phyloP scores from a whole-genome alignment of 1,140 invertebrate species.

The Cataglyphis hispanica region DNA sequence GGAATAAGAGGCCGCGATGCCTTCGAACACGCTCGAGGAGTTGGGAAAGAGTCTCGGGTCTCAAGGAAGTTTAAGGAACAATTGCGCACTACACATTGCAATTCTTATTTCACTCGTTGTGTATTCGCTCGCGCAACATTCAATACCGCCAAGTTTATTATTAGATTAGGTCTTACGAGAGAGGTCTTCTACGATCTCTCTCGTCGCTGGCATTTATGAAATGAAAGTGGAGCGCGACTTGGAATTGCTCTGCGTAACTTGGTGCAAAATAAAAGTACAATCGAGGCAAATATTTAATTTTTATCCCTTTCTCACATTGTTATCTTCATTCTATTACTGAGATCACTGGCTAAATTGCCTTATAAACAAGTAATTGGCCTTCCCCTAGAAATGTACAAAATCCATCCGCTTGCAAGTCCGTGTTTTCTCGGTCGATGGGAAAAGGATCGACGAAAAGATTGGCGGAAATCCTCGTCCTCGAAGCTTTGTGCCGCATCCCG shows the following conservation, averaged over 20 bases:
- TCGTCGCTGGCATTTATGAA: not conserved
- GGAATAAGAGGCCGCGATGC: slow-evolving; percentile 35
- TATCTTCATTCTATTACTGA: not conserved
- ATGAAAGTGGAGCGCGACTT: slow-evolving; percentile 6
- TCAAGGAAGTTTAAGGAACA: slow-evolving; percentile 45
- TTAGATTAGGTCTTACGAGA: slow-evolving; percentile 11
- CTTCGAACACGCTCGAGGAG: slow-evolving; percentile 37
- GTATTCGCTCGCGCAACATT: slow-evolving; percentile 23
- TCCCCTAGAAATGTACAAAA: slow-evolving; percentile 7
- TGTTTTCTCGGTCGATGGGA: not conserved
- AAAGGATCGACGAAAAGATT: slow-evolving; percentile 36
- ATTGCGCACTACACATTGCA: slow-evolving; percentile 38
- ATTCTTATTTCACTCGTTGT: slow-evolving; percentile 42
- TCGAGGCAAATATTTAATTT: not conserved
- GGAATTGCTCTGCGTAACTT: not conserved
- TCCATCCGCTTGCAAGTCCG: not conserved
- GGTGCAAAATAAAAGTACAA: not conserved
- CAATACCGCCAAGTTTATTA: slow-evolving; percentile 29
- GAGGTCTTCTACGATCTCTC: not conserved
- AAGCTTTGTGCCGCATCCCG: not conserved
- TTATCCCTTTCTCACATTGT: not conserved
- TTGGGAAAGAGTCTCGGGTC: slow-evolving; percentile 36
- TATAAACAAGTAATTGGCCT: slow-evolving; percentile 18
- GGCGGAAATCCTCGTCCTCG: slow-evolving; percentile 30
- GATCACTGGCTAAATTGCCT: not conserved